Evolutionary conservation across 1,140 invertebrate genomes (phyloP).

Genomic region (Brachionus sp.): DNA sequence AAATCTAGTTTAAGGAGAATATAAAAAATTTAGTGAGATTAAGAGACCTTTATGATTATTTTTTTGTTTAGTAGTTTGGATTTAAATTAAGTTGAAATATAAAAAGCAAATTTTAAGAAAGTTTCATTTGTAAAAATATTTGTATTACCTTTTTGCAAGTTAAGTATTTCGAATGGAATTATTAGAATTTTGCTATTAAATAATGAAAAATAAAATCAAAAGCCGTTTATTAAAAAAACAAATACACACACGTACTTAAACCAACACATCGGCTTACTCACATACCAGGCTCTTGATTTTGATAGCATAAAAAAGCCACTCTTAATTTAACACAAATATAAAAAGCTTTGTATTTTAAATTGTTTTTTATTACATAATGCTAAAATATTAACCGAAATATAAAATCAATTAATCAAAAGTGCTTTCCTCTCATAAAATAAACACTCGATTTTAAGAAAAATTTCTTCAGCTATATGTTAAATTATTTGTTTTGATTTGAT

Average conservation of each 20-base stretch:
- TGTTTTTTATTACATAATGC: not conserved
- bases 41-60: conserved; percentile 8
- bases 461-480: not conserved
- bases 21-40: not conserved
- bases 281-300: not conserved
- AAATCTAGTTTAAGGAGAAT: conserved; percentile 9
- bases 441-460: not conserved
- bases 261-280: not conserved
- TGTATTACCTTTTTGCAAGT: conserved; percentile 21
- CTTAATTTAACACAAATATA: not conserved
- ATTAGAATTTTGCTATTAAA: conserved; percentile 1
- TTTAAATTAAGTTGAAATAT: conserved; percentile 6
- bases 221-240: conserved; percentile 17
- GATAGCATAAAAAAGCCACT: not conserved
- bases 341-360: not conserved
- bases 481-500: conserved; percentile 11
- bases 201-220: conserved; percentile 1
- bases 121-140: conserved; percentile 5
- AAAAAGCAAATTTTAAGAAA: conserved; percentile 14
- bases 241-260: not conserved
- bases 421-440: conserved; percentile 6
- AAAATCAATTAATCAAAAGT: conserved; percentile 28
- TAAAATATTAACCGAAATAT: conserved; percentile 17
- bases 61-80: conserved; percentile 2
- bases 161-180: conserved; percentile 28